Evolutionary conservation across 2,888 invertebrate species (phyloP), one percentile per base, ranked within the genome.

Genomic region (Agrochola lychnidis): DNA sequence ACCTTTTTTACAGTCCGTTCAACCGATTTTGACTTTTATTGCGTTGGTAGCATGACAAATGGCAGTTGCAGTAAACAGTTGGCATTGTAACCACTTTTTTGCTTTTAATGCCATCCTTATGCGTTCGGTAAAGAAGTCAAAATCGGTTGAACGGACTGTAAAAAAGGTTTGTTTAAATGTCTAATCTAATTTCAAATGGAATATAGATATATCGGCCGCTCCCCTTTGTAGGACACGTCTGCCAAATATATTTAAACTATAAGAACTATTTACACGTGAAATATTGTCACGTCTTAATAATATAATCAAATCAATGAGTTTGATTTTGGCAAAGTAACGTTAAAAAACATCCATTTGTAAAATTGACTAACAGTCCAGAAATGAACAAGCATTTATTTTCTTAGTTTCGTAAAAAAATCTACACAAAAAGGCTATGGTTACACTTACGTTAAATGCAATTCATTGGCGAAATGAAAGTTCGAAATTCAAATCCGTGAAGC

Each of bases 381-480:
- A n/a, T n/a, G n/a, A 30, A 71, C n/a, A 85, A 76, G 66, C 48
- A 12, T 59, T 69, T 36, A 68, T 7, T 19, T n/a, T 1, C 1
- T 59, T 51, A 83, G 71, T 61, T 82, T 82, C 30, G 84, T 82
- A 82, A 81, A 82, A 82, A 87, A 88, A 82, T 83, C 81, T 90
- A 89, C 80, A 70, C 68, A 53, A 63, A 51, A 59, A 62, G 14
- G 59, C 77, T 72, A 74, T 68, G 53, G n/a, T 72, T 61, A 69
- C 68, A 72, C 64, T 89, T 88, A 88, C 82, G 80, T 88, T 81
- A 87, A 88, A 85, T 88, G 85, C 88, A 84, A 87, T 88, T 89
- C 84, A 87, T 82, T 84, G 83, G 80, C 75, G 74, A 90, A 89
- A 84, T 69, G 80, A 83, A 86, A 76, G 69, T 67, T 81, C n/a